Conservation (phyloP, 30 jellyfish, hydroid and myxozoan genomes). For the Pelagia noctiluca region DNA sequence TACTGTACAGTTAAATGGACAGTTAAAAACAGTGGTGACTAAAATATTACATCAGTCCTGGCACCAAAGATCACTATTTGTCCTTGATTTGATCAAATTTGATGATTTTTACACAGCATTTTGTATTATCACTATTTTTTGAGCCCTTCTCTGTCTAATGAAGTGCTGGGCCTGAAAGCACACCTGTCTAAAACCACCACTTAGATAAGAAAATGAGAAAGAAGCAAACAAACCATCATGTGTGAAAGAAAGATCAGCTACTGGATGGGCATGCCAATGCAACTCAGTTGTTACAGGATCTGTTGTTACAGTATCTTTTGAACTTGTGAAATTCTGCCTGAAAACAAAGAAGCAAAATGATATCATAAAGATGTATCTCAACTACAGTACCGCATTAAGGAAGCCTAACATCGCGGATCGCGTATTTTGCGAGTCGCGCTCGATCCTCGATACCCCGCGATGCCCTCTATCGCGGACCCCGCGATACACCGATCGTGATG, state of each 20-base stretch:
- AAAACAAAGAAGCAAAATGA: background rate
- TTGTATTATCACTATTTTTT: too few relatives aligned
- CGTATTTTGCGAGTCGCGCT: background rate
- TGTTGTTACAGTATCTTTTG: conserved; percentile 45
- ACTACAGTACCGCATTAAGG: background rate
- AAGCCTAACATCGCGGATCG: background rate
- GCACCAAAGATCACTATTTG: too few relatives aligned
- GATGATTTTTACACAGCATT: too few relatives aligned
- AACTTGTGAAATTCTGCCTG: conserved; percentile 46
- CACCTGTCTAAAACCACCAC: too few relatives aligned
- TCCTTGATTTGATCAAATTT: too few relatives aligned
- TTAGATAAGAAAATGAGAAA: too few relatives aligned
- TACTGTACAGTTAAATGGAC: too few relatives aligned
- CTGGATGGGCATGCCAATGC: conserved; percentile 95
- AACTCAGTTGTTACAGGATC: conserved; percentile 66
- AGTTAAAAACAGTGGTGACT: too few relatives aligned
- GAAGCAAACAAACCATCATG: conserved; percentile 77
- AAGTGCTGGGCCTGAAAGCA: too few relatives aligned
- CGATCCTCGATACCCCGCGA: background rate
- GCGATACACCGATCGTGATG: background rate
- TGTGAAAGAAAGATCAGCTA: conserved; percentile 69
- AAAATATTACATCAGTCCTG: too few relatives aligned
- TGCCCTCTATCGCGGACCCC: background rate
- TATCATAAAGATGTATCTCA: background rate
- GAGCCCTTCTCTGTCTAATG: too few relatives aligned